Evolutionary conservation across 2,888 invertebrate species (phyloP), one percentile per base, ranked within the genome.

Genomic region (Drosophila pseudotalamancana): DNA sequence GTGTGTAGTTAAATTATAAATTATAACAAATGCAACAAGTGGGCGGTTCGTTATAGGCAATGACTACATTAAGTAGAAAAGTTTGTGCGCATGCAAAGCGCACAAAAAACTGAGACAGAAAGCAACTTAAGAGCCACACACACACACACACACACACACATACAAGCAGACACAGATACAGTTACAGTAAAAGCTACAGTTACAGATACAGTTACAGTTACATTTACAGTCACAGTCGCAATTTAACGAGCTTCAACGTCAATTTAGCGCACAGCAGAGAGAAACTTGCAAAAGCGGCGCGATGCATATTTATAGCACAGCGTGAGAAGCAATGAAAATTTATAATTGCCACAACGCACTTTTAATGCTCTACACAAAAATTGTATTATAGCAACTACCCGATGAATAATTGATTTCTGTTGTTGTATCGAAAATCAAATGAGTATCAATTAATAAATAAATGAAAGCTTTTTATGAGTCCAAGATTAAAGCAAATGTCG

Each of bases 21-120:
- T 75, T 75, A 61, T 72, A 69, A 55, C 67, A 61, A 65, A 69
- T 61, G 75, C 83, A 80, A 80, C 79, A 83, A 80, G 83, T 80
- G 68, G 80, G 42, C 64, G 63, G 51, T 34, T 37, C 77, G 62
- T 70, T 62, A 73, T 66, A 69, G 75, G 66, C 71, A 65, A 53
- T 64, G 65, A 63, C 43, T 55, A 60, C 48, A 54, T 49, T 45
- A 61, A 72, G 45, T 61, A 71, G 57, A 12, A 14, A 46, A 59
- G 42, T 49, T 25, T 45, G 51, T 50, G 55, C 68, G 25, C 56
- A 79, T 68, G 79, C 76, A 62, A 79, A 51, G 25, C 46, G 43
- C 72, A 34, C 31, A 62, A 67, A n/a, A n/a, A n/a, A 70, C 79
- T 65, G 57, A 82, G 78, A 63, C 35, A 48, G 46, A 61, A 53